Base-by-base conservation (phyloP, 2,113 vertebrate species). In the Mungos mungo region DNA sequence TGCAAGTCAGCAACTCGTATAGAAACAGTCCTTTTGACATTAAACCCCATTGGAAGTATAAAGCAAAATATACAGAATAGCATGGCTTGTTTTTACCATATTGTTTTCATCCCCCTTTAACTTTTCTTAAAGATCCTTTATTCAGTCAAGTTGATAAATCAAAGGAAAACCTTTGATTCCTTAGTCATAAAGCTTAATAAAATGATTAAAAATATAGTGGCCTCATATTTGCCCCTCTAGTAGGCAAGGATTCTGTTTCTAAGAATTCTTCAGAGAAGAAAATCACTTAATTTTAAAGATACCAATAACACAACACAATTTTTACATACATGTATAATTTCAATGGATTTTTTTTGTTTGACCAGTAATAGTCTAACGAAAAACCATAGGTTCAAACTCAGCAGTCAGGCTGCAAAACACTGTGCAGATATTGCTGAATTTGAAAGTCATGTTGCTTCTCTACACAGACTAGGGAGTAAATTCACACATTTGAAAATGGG, bases 261-360 rank as follows among this genome's bases (percentile, higher is more conserved):
- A 77, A 93, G 52, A 88, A 90, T 45, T 87, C 41, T 50, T 96
- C 76, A 80, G 96, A 93, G 97, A 95, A 35, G n/a, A 98, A 89
- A 52, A 98, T 38, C 23, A 52, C 15, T 68, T 18, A 54, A 0
- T 1, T 97, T 94, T 79, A 92, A 97, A 95, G 86, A 92, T 29
- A 86, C 23, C 79, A 96, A 93, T 4, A 90, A 7, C 27, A 93
- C 31, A 90, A 82, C 84, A 12, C 13, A 76, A 50, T 77, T 93
- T 96, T 92, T 91, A 60, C 27, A 35, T 90, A n/a, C 95, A 15
- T 89, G 0, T 95, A 41, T 1, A 88, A 66, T 94, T 95, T 90
- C 50, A 29, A 84, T 50, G 63, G 29, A 80, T 87, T 65, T 81
- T 98, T 97, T 80, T 89, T 81, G 50, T 89, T 88, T 81, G 23